A percentile compares a stretch with the other conserved stretches of the same genome.
phyloP scores from a whole-genome alignment of 1,140 invertebrate genomes.

The Diprion similis region DNA sequence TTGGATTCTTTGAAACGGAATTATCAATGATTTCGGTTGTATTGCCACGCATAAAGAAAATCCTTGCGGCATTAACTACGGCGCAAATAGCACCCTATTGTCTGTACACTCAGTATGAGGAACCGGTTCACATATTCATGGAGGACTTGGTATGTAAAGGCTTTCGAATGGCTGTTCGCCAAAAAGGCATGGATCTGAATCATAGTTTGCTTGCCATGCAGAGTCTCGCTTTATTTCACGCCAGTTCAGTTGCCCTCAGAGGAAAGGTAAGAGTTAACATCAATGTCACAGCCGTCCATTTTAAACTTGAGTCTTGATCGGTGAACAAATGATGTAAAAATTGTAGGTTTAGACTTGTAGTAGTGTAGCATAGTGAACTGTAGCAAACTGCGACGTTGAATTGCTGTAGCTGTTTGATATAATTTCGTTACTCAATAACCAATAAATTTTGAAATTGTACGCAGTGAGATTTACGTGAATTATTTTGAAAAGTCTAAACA shows the following conservation, averaged over 20 bases:
- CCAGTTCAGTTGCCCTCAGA: slow-evolving; percentile 61
- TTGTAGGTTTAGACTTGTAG: too few species aligned
- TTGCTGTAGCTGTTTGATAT: too few species aligned
- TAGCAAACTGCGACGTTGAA: too few species aligned
- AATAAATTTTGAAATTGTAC: too few species aligned
- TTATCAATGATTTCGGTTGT: slow-evolving; percentile 52
- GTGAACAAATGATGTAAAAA: too few species aligned
- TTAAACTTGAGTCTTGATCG: too few species aligned
- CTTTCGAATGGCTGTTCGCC: slow-evolving; percentile 56
- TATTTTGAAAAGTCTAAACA: too few species aligned
- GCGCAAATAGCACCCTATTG: slow-evolving; percentile 29
- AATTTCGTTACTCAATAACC: too few species aligned
- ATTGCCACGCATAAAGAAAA: slow-evolving; percentile 46
- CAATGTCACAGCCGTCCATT: too few species aligned
- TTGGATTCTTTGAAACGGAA: slow-evolving; percentile 47
- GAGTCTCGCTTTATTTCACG: slow-evolving; percentile 67
- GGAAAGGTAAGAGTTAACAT: slow-evolving; percentile 62
- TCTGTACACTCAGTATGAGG: slow-evolving; percentile 29
- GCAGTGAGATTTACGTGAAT: too few species aligned
- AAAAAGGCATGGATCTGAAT: slow-evolving; percentile 61
- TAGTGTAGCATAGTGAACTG: too few species aligned
- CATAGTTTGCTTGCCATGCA: slow-evolving; percentile 61
- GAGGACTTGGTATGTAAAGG: slow-evolving; percentile 54
- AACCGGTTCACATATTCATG: slow-evolving; percentile 47
- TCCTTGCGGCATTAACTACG: slow-evolving; percentile 28